phyloP scores from a whole-genome alignment of 2,797 vertebrate genomes.

The Catamblyrhynchus diadema region DNA sequence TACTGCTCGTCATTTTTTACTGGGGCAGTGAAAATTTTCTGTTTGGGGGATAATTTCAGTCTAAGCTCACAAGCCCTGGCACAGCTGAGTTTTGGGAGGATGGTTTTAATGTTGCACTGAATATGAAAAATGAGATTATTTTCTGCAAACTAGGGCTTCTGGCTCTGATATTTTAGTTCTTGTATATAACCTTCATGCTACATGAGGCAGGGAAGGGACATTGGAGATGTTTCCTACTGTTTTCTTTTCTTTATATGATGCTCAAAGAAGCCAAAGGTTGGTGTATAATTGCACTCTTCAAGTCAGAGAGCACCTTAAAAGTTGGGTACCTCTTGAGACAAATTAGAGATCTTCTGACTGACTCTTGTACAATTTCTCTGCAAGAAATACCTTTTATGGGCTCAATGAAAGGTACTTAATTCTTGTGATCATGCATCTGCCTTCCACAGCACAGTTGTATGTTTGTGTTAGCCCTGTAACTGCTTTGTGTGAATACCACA shows the following conservation, averaged over 20 bases:
- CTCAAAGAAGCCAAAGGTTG: neutral
- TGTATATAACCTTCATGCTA: neutral
- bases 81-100: neutral
- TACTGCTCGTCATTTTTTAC: neutral
- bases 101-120: neutral
- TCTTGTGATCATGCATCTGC: neutral
- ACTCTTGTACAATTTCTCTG: neutral
- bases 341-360: neutral
- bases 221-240: neutral
- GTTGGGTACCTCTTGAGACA: neutral
- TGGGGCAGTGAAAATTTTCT: neutral
- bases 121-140: neutral
- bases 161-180: neutral
- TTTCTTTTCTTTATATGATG: neutral
- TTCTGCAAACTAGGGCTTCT: neutral
- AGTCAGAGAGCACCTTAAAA: conserved; percentile 19
- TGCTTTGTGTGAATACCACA: neutral
- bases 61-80: neutral
- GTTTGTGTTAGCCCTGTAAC: neutral
- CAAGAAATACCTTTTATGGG: neutral
- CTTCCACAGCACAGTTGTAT: neutral
- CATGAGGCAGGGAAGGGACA: neutral
- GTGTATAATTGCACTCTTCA: neutral
- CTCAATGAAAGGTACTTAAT: neutral
- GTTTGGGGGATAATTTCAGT: neutral